Evolutionary conservation across 2,797 vertebrate genomes (phyloP), one percentile per base, ranked within the genome.

Genomic region (Semotilus atromaculatus): DNA sequence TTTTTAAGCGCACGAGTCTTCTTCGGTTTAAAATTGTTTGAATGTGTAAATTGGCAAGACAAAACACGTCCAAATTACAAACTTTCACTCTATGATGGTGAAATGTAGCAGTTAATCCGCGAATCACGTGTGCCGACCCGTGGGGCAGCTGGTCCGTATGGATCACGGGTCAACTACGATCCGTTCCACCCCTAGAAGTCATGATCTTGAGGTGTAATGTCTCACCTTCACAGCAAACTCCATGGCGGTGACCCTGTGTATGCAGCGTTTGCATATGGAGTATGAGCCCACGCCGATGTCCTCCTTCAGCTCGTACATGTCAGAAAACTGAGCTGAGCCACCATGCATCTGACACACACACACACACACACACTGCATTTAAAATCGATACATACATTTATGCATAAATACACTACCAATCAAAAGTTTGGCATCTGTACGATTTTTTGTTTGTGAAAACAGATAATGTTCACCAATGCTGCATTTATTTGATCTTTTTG

Each of bases 211-310:
- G 62, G 14, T 64, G 26, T 64, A 16, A 14, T 40, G 45, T 64
- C 72, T 68, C 93, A 99, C 98, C 98, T 99, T 99, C 74, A 99
- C 98, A 89, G 98, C 98, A 91, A 97, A 99, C 93, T 99, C 97
- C 96, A 97, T 95, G 79, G 95, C 95, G 55, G 97, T 96, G 91
- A 95, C 93, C 92, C 93, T 89, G 92, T 99, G 97, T 83, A 99
- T 90, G 80, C 98, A 99, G 70, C 97, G 95, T 91, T 99, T 99
- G 92, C 98, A 99, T 83, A 99, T 97, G 1, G 98, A 99, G 90
- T 99, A 99, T 36, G 98, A 99, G 6, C 98, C 98, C 60, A 99
- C 95, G 14, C 98, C 98, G 4, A 99, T 99, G 94, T 99, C 98
- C 91, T 99, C 98, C 91, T 97, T 98, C 82, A 98, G 93, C 88